A percentile compares a stretch with the other conserved stretches of the same genome.
These are phyloP conservation scores for Triplophysa siluroides DNA, from an alignment of 2,113 vertebrate genomes.

Conservation along the genomic window DNA sequence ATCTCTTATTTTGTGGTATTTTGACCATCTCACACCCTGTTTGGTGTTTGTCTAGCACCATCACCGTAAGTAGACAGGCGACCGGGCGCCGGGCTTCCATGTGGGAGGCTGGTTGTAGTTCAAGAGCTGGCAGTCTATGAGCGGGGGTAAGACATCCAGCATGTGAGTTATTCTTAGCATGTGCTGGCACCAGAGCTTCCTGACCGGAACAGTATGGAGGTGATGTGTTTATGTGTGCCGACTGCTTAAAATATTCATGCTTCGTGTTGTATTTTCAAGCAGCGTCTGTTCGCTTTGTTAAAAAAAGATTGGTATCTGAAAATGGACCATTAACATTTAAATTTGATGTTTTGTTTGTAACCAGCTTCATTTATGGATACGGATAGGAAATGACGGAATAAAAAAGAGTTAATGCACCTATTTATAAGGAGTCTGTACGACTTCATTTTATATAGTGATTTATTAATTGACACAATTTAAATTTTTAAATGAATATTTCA, in stretches of 20 bases:
- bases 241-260: slow-evolving; percentile 18
- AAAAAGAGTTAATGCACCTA: too few relatives aligned
- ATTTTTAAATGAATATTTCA: too few relatives aligned
- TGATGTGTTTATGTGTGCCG: slow-evolving; percentile 25
- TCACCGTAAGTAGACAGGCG: slow-evolving; percentile 59
- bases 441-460: too few relatives aligned
- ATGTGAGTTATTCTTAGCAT: slow-evolving; percentile 67
- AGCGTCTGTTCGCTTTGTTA: not conserved
- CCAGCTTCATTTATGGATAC: too few relatives aligned
- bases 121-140: slow-evolving; percentile 64
- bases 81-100: slow-evolving; percentile 60
- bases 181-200: slow-evolving; percentile 64
- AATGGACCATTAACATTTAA: not conserved
- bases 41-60: slow-evolving; percentile 38
- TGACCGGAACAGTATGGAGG: slow-evolving; percentile 58
- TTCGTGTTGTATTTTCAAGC: slow-evolving; percentile 29
- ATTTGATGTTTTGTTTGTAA: not conserved
- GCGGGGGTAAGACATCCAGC: slow-evolving; percentile 54
- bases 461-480: too few relatives aligned
- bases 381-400: too few relatives aligned
- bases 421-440: too few relatives aligned
- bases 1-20: too few relatives aligned
- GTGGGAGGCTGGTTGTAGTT: slow-evolving; percentile 71
- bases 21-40: not conserved
- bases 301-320: not conserved